phyloP scores from a whole-genome alignment of 2,113 vertebrate species.

The Pholis gunnellus region DNA sequence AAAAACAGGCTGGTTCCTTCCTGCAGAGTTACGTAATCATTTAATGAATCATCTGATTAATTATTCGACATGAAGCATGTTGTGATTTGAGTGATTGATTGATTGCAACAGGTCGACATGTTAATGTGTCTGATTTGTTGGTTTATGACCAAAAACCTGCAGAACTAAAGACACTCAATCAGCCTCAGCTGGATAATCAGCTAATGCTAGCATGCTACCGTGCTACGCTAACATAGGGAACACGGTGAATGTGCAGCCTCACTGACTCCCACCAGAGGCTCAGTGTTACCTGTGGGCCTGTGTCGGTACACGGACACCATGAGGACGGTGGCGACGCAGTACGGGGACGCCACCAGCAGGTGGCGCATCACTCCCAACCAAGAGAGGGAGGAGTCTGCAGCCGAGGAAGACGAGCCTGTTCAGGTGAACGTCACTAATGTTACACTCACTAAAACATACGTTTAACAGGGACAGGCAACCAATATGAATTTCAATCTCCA shows the following conservation, averaged over 20 bases:
- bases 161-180: no score
- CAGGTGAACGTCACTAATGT: background rate
- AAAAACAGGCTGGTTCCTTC: background rate
- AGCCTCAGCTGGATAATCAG: no score
- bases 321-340: constrained; percentile 15
- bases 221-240: no score
- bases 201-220: no score
- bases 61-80: background rate
- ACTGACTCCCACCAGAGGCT: background rate
- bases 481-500: no score
- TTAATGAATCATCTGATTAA: background rate
- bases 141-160: no score
- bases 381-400: rapidly evolving
- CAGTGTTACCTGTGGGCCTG: background rate
- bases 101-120: no score
- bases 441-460: no score
- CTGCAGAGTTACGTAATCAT: background rate
- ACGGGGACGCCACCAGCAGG: constrained; percentile 8
- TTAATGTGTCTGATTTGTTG: no score
- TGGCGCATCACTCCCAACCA: background rate
- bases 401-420: rapidly evolving
- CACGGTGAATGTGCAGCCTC: no score
- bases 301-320: background rate
- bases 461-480: no score
- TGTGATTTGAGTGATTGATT: no score